These are phyloP conservation scores for Zoanthus gigantus DNA, from an alignment of 92 coral and sea anemone species.

Conservation along the genomic window DNA sequence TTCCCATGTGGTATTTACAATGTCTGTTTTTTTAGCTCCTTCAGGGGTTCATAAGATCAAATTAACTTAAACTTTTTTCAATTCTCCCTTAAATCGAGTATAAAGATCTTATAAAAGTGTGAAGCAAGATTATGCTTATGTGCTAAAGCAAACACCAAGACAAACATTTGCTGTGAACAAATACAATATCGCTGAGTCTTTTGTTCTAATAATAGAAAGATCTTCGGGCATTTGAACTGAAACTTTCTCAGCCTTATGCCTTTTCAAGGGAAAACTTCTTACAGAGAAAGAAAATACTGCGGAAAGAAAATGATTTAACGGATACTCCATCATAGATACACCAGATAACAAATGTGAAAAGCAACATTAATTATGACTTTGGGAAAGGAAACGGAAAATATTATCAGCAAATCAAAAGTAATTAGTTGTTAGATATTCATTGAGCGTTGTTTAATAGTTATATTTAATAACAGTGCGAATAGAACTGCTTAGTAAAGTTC, in stretches of 20 bases:
- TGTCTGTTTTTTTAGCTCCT: not conserved
- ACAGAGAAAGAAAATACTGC: not conserved
- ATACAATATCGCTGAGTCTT: conserved; percentile 10
- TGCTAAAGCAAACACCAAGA: not conserved
- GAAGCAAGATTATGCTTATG: not conserved
- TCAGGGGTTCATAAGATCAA: not conserved
- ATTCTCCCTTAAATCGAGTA: not conserved
- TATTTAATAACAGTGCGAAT: not conserved
- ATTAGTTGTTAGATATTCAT: conserved; percentile 14
- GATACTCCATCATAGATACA: not conserved
- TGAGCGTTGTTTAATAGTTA: conserved; percentile 2
- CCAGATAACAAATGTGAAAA: not conserved
- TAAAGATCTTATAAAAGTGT: not conserved
- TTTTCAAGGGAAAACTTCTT: not conserved
- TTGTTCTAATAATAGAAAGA: conserved; percentile 9
- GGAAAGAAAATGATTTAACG: not conserved
- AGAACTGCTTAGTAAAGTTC: not conserved
- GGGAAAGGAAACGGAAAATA: not conserved
- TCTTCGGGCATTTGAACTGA: conserved; percentile 2
- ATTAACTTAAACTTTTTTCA: not conserved
- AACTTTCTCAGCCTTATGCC: not conserved
- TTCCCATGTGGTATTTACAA: not conserved
- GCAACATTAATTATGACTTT: not conserved
- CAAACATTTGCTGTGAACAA: conserved; percentile 2
- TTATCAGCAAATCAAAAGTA: conserved; percentile 36